phyloP scores from a whole-genome alignment of 2,797 vertebrate species.

The Onychomys torridus region DNA sequence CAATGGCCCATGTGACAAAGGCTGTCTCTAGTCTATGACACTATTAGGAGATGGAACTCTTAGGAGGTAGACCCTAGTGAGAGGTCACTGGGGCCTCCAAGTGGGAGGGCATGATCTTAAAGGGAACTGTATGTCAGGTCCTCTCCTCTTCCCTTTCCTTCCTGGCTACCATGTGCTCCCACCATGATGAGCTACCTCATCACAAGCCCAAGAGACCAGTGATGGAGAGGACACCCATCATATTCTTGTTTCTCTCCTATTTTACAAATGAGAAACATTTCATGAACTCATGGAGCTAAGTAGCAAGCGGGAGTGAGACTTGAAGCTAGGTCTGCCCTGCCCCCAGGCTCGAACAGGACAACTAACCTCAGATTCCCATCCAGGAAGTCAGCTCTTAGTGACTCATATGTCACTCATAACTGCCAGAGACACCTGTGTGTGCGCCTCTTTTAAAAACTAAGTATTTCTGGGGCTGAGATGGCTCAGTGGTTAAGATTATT shows the following conservation, averaged over 20 bases:
- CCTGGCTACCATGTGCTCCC: background rate
- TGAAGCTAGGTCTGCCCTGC: background rate
- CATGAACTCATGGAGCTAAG: background rate
- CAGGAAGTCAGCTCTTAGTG: no score
- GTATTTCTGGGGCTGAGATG: background rate
- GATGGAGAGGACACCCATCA: background rate
- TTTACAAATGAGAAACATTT: background rate
- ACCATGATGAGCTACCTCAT: no score
- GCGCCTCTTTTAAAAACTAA: background rate
- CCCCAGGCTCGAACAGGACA: background rate
- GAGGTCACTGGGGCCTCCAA: no score
- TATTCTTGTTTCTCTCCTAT: background rate
- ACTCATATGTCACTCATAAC: background rate
- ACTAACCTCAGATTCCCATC: background rate
- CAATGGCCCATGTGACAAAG: background rate
- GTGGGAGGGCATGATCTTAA: background rate
- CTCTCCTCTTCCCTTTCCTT: background rate
- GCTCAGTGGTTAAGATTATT: no score
- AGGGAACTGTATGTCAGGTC: no score
- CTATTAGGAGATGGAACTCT: background rate
- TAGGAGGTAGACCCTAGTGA: background rate
- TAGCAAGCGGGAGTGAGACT: background rate
- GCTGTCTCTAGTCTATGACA: background rate
- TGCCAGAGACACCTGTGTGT: background rate
- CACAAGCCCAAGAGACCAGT: background rate